Evolutionary conservation across 2,797 vertebrate genomes (phyloP), one percentile per base, ranked within the genome.

Genomic region (Girardinus metallicus): DNA sequence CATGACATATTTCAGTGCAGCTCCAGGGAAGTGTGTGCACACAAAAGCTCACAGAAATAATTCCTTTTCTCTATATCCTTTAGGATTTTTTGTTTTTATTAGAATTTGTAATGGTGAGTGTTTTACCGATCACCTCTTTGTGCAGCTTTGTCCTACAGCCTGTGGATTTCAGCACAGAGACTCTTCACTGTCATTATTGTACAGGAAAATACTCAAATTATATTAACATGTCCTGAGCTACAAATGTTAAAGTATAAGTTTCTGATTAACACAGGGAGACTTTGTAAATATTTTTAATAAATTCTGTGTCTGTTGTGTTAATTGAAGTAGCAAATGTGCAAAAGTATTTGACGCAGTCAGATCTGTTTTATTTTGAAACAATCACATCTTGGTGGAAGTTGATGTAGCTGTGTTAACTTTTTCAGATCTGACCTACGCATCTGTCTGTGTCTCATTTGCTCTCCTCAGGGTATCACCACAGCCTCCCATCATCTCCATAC

Each of bases 401-500:
- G 36, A 9, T 41, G 10, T 41, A 23, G 64, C 11, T 70, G 23
- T 43, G 5, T 43, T 43, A 43, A 43, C 39, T 7, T 43, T 53
- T 68, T 41, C 34, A 41, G 2, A 68, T 41, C 9, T 68, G 21
- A 41, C 36, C 21, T 68, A 1, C 0, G 18, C 47, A 51, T 21
- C 47, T 2, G 47, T 64, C 72, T 29, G 1, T 60, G 34, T 18
- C n/a, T 53, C 29, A 43, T 85, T 76, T 87, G 44, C 73, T 80
- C 75, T 49, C 12, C 51, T 12, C 92, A 98, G 97, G 96, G 88
- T 95, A 95, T 84, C 96, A 96, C 85, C 96, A 96, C 94, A 97
- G 96, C 93, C 95, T 97, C 77, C 96, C 97, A 29, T 91, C 96
- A 2, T 97, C 97, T 41, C 96, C 96, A 0, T 94, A 95, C 60